Evolutionary conservation across 2,888 invertebrate genomes (phyloP).

Genomic region (Pinctada fucata): DNA sequence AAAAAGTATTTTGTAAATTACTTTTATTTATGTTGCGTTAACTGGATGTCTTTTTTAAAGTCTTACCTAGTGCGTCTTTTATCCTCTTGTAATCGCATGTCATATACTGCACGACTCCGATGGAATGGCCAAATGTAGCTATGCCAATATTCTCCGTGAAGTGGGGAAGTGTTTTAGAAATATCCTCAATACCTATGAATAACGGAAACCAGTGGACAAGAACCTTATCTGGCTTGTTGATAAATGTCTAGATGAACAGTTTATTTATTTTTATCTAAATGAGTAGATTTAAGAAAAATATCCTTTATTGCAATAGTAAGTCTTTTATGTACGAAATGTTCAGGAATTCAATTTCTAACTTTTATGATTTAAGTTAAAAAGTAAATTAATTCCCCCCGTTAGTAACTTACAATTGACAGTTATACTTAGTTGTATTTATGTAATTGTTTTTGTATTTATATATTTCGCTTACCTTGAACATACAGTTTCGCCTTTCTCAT

Average conservation of each 20-base stretch:
- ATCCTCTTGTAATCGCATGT: constrained; percentile 24
- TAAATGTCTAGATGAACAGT: too few relatives aligned
- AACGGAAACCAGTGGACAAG: too few relatives aligned
- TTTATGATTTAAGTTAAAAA: too few relatives aligned
- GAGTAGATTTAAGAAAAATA: too few relatives aligned
- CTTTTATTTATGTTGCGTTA: not conserved
- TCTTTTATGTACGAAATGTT: too few relatives aligned
- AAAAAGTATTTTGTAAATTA: not conserved
- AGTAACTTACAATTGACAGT: too few relatives aligned
- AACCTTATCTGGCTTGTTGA: too few relatives aligned
- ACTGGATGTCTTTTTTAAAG: not conserved
- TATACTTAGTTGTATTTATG: not conserved
- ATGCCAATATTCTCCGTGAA: constrained; percentile 19
- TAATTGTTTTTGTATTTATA: not conserved
- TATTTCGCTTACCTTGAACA: constrained; percentile 3
- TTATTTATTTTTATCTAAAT: too few relatives aligned
- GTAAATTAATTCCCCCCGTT: too few relatives aligned
- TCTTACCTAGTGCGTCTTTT: constrained; percentile 10
- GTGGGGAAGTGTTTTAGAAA: not conserved
- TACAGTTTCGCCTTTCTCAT: constrained; percentile 5
- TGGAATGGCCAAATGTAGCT: constrained; percentile 13
- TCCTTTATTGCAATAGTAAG: too few relatives aligned
- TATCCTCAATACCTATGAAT: not conserved
- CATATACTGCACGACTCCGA: constrained; percentile 12
- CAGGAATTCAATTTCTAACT: too few relatives aligned